Evolutionary conservation across 1,140 invertebrate species (phyloP).

Genomic region (Galendromus occidentalis): DNA sequence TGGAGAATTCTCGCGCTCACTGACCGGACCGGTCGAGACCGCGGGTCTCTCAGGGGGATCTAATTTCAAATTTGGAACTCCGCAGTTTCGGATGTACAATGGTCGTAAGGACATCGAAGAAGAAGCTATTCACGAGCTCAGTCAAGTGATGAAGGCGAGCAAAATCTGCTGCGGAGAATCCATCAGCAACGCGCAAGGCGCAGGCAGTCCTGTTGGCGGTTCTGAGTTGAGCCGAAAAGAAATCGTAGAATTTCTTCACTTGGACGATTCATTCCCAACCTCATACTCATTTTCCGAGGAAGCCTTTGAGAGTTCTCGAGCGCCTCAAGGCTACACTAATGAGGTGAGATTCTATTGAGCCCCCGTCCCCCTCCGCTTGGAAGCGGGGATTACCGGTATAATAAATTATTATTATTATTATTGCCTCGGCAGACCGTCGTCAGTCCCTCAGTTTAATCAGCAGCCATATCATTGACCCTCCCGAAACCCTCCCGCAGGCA

Average conservation of each 20-base stretch:
- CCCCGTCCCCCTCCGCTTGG: too few relatives aligned
- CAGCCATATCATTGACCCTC: too few relatives aligned
- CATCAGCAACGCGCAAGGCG: neutral
- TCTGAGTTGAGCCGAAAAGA: neutral
- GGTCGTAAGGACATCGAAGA: neutral
- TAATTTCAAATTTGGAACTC: too few relatives aligned
- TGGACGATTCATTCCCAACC: constrained; percentile 3
- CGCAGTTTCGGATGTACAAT: neutral
- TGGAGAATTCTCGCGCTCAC: too few relatives aligned
- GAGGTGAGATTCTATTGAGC: neutral
- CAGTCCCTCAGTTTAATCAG: too few relatives aligned
- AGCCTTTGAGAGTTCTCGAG: constrained; percentile 7
- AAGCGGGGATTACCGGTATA: too few relatives aligned
- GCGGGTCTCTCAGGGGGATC: too few relatives aligned
- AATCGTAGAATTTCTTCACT: neutral
- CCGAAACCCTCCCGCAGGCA: neutral
- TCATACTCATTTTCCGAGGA: constrained; percentile 8
- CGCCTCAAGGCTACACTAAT: neutral
- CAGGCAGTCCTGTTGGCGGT: neutral
- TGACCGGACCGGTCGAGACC: too few relatives aligned
- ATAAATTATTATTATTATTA: too few relatives aligned
- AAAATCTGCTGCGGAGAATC: neutral
- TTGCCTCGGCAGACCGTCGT: too few relatives aligned
- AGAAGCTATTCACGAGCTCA: constrained; percentile 3
- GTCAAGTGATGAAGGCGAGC: neutral